These are phyloP conservation scores for Phaethornis superciliosus DNA, from an alignment of 2,113 vertebrate species.

Conservation along the genomic window DNA sequence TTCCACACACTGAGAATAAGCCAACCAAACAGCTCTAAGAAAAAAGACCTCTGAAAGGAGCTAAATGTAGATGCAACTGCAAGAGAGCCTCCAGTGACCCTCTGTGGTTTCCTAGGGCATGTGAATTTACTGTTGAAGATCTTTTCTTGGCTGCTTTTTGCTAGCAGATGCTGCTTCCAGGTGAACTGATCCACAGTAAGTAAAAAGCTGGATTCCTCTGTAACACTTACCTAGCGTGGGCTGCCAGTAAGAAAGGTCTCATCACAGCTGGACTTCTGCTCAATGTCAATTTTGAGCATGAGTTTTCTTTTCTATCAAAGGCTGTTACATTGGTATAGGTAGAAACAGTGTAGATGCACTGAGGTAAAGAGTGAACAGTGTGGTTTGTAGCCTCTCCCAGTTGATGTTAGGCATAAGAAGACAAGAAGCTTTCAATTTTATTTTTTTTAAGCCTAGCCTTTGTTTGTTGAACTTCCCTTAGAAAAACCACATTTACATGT, in stretches of 20 bases:
- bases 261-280: not conserved
- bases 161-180: not conserved
- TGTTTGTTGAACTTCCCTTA: not conserved
- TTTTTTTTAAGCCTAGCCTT: not conserved
- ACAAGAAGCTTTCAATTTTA: not conserved
- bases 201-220: not conserved
- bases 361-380: not conserved
- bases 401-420: not conserved
- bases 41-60: not conserved
- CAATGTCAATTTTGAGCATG: not conserved
- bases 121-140: not conserved
- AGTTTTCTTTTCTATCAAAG: not conserved
- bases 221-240: not conserved
- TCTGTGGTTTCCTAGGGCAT: not conserved
- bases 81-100: not conserved
- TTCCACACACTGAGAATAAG: not conserved
- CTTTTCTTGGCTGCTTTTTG: not conserved
- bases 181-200: not conserved
- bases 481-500: not conserved
- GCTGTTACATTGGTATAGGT: not conserved
- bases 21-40: not conserved
- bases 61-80: rapidly evolving
- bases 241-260: not conserved
- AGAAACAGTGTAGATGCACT: not conserved
- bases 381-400: not conserved